Base-by-base conservation (phyloP, 2,797 vertebrate species). In the Perodicticus potto region DNA sequence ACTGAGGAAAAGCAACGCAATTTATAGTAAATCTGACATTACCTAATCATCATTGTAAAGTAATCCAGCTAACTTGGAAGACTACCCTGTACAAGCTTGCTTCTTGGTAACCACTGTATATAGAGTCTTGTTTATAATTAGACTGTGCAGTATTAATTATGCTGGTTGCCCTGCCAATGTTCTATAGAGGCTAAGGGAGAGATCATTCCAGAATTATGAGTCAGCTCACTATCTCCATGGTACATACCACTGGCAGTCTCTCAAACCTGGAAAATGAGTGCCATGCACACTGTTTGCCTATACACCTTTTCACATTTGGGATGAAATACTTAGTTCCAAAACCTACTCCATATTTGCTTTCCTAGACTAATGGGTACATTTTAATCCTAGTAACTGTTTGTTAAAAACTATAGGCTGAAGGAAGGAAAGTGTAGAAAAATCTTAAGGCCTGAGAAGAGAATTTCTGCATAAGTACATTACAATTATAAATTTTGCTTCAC, bases 41-140 rank as follows among this genome's bases (percentile, higher is more conserved):
- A 88, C 80, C 91, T 86, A 80, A 72, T 83, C 86, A 93, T 82
- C 63, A 80, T 69, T 97, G 61, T 94, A 86, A 94, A 87, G n/a
- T 93, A 89, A 91, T 63, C 55, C 73, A 85, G 34, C 70, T 93
- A 95, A 74, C 12, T 5, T 92, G 82, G 53, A 86, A 86, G 63
- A 93, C 89, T 72, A 96, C 57, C 91, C 37, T 73, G 37, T 11
- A 32, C 29, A 57, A 49, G 55, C 87, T 89, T 95, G 90, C 73
- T 88, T 95, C 86, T 69, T 86, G 9, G 81, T 74, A 89, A 80
- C 88, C 65, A 86, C 13, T 80, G 78, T 57, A 93, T 77, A 82
- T 8, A 57, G 14, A 57, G 14, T 34, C 77, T 87, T 90, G 85
- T 82, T 93, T 96, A 96, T 96, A 96, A 95, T 96, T 97, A 94